Conservation (phyloP, 2,888 invertebrate species). For the Eupelmus urozonus region DNA sequence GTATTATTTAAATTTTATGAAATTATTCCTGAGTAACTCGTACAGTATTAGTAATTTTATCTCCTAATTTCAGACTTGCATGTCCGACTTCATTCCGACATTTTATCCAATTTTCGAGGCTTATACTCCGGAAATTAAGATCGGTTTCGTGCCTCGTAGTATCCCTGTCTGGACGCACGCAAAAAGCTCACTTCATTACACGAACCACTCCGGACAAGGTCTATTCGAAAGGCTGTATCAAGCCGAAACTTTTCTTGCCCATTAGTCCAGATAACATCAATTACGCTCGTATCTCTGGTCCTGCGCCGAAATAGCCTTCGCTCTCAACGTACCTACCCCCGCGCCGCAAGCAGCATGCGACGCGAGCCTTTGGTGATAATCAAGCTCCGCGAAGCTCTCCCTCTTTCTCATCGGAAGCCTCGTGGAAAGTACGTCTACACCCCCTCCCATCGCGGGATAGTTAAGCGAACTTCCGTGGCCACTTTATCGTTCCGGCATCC, state of each 20-base stretch:
- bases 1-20: too few species aligned
- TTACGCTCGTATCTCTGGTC: neutral
- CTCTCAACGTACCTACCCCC: too few species aligned
- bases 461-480: constrained; percentile 26
- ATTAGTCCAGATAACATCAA: constrained; percentile 10
- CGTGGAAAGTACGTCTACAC: constrained; percentile 27
- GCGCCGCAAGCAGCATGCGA: neutral
- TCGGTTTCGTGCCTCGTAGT: too few species aligned
- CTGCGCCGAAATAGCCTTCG: neutral
- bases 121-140: neutral
- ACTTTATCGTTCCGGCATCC: constrained; percentile 35
- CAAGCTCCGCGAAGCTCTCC: neutral
- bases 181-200: neutral
- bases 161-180: neutral
- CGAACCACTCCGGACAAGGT: neutral
- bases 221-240: neutral
- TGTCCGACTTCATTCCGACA: too few species aligned
- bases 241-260: constrained; percentile 12
- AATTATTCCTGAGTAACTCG: too few species aligned
- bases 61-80: too few species aligned
- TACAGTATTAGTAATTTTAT: too few species aligned
- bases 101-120: too few species aligned
- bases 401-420: neutral
- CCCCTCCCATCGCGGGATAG: constrained; percentile 16
- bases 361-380: constrained; percentile 24